These are phyloP conservation scores for Phortica magna DNA, from an alignment of 2,888 invertebrate species.

Conservation along the genomic window DNA sequence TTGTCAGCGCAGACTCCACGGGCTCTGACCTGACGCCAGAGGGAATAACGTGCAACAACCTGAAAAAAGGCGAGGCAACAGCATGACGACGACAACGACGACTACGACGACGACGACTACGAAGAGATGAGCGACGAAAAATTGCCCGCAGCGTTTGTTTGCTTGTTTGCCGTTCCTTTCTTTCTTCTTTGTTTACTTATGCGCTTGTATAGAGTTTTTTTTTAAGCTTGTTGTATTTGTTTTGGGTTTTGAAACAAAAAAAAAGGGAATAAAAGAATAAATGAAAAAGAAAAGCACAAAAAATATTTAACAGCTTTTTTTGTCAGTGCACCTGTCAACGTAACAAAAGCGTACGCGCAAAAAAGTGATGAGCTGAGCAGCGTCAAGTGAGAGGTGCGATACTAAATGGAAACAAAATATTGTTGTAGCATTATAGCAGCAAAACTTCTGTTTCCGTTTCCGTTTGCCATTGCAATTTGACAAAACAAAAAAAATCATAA, in stretches of 20 bases:
- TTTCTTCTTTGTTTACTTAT: not conserved
- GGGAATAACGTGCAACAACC: conserved; percentile 19
- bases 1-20: conserved; percentile 35
- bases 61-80: not conserved
- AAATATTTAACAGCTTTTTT: conserved; percentile 23
- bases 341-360: not conserved
- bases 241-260: not conserved
- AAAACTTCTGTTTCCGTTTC: conserved; percentile 21
- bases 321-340: conserved; percentile 25
- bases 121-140: not conserved
- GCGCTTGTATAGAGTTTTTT: not conserved
- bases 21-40: conserved; percentile 25
- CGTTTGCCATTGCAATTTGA: too few relatives aligned
- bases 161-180: not conserved
- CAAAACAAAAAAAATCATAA: too few relatives aligned
- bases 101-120: not conserved
- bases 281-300: not conserved
- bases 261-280: not conserved
- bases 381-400: not conserved
- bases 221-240: conserved; percentile 21
- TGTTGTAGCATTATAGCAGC: conserved; percentile 22
- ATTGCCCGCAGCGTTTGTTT: conserved; percentile 27
- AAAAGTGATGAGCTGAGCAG: not conserved
- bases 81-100: not conserved
- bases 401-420: conserved; percentile 35